These are phyloP conservation scores for Miltochrista miniata DNA, from an alignment of 2,888 invertebrate genomes.

Conservation along the genomic window DNA sequence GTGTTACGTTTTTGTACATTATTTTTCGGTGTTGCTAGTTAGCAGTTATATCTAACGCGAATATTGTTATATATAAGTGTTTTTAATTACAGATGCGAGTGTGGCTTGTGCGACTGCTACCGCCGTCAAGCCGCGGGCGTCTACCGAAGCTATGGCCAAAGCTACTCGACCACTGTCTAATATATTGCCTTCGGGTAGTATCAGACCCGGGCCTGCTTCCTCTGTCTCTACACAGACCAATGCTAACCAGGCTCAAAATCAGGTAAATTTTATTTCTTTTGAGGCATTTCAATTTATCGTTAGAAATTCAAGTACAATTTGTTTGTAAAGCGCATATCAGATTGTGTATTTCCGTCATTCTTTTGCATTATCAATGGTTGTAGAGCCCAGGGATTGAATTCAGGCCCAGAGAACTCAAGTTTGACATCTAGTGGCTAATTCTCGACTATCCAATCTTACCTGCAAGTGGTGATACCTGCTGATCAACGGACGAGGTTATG, in stretches of 20 bases:
- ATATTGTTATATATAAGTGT: not conserved
- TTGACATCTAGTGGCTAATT: too few relatives aligned
- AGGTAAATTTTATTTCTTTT: constrained; percentile 50
- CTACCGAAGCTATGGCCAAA: constrained; percentile 69
- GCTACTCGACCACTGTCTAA: constrained; percentile 77
- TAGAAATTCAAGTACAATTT: too few relatives aligned
- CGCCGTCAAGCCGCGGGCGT: constrained; percentile 65
- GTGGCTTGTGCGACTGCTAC: constrained; percentile 69
- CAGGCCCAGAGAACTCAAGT: too few relatives aligned
- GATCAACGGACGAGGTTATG: too few relatives aligned
- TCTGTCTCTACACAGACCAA: constrained; percentile 93
- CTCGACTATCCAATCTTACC: too few relatives aligned
- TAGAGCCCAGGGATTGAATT: too few relatives aligned
- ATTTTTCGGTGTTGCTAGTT: not conserved
- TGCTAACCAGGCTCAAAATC: constrained; percentile 78
- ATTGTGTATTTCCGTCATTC: too few relatives aligned
- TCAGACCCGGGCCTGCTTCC: constrained; percentile 91
- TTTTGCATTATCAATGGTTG: too few relatives aligned
- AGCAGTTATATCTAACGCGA: not conserved
- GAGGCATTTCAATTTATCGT: too few relatives aligned
- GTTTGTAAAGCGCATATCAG: too few relatives aligned
- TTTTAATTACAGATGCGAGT: constrained; percentile 51
- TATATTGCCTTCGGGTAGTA: constrained; percentile 84
- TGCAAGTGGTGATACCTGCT: too few relatives aligned
- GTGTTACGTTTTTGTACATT: not conserved